Evolutionary conservation across 2,888 invertebrate species (phyloP).

Genomic region (Lithosia quadra): DNA sequence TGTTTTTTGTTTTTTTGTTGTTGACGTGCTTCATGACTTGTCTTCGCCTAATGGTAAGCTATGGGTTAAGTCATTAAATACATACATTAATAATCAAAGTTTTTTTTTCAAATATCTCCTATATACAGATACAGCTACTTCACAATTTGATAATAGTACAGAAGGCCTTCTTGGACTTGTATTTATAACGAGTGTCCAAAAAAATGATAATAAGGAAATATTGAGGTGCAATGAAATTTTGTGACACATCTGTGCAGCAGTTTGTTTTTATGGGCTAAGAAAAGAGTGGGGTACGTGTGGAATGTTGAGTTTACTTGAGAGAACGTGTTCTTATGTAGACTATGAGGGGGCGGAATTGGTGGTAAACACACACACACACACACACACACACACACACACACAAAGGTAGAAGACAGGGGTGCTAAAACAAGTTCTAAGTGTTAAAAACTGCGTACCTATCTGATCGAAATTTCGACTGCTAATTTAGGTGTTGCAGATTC

Average conservation of each 20-base stretch:
- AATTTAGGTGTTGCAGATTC: neutral
- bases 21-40: too few species aligned
- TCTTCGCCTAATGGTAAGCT: too few species aligned
- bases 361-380: too few species aligned
- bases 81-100: too few species aligned
- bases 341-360: conserved; percentile 4
- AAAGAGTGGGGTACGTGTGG: conserved; percentile 43
- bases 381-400: too few species aligned
- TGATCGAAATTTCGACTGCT: neutral
- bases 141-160: too few species aligned
- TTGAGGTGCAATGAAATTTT: conserved; percentile 51
- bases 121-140: too few species aligned
- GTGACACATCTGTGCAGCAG: conserved; percentile 43
- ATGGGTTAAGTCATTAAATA: too few species aligned
- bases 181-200: conserved; percentile 41
- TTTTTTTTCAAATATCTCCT: too few species aligned
- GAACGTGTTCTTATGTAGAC: conserved; percentile 6
- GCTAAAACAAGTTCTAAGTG: neutral
- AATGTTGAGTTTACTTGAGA: conserved; percentile 19
- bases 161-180: conserved; percentile 54
- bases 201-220: conserved; percentile 48
- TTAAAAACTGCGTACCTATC: neutral
- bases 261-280: conserved; percentile 46
- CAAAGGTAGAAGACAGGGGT: neutral
- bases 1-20: too few species aligned